Evolutionary conservation across 1,140 invertebrate species (phyloP).

Genomic region (Charaxes varanes): DNA sequence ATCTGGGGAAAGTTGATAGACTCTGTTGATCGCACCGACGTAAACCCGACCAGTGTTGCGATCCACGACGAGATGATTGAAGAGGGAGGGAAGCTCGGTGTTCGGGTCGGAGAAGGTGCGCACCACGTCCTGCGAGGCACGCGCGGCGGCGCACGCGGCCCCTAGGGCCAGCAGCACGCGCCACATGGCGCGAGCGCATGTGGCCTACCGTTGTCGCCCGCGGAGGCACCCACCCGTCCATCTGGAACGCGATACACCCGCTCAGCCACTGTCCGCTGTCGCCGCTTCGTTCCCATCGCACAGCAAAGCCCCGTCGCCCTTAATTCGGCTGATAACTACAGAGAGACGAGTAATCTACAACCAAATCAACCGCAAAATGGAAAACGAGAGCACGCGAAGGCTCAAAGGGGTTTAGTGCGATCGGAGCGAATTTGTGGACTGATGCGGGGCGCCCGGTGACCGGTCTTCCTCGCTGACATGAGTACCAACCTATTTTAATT

Average conservation of each 20-base stretch:
- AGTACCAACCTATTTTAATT: conserved; percentile 59
- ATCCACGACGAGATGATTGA: conserved; percentile 93
- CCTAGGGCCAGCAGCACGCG: conserved; percentile 69
- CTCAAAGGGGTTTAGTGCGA: conserved; percentile 63
- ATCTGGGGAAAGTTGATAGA: conserved; percentile 94
- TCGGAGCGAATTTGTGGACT: conserved; percentile 54
- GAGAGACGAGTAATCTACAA: too few relatives aligned
- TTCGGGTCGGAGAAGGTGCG: conserved; percentile 78
- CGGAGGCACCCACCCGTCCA: conserved; percentile 52
- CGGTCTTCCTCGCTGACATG: conserved; percentile 44
- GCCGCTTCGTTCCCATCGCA: conserved; percentile 59
- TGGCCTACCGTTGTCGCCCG: conserved; percentile 61
- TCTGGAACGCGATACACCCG: conserved; percentile 65
- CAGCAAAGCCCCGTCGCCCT: conserved; percentile 47
- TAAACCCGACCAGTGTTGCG: conserved; percentile 93
- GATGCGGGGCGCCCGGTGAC: conserved; percentile 44
- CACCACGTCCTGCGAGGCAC: conserved; percentile 77
- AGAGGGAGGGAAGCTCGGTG: conserved; percentile 71
- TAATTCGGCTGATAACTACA: conserved; percentile 22
- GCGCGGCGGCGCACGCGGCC: conserved; percentile 62
- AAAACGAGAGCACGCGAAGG: conserved; percentile 27
- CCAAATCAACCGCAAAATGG: conserved; percentile 16
- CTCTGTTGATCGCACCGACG: conserved; percentile 93
- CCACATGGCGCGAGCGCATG: conserved; percentile 67
- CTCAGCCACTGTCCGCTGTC: conserved; percentile 53